Evolutionary conservation across 2,888 invertebrate genomes (phyloP), one percentile per base, ranked within the genome.

Genomic region (Oxyscelio sp.): DNA sequence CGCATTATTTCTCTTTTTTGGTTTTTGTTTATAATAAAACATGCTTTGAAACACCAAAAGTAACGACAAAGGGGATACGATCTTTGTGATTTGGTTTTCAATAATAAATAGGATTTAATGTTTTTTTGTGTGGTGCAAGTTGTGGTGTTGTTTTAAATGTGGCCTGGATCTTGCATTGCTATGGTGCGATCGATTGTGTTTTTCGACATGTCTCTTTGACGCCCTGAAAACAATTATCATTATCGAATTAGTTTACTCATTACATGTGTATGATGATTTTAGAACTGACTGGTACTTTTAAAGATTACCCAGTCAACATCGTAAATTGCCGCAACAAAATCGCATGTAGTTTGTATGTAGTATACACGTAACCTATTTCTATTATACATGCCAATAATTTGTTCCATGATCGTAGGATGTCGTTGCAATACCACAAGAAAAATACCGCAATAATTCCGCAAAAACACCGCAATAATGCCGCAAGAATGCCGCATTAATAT

Each of bases 71-170:
- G 21, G 54, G 45, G 54, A 38, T 65, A 63, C 63, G 38, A 52
- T 19, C 15, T 52, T 74, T 65, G 52, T 77, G 52, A 58, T 54
- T 83, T 66, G 68, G 31, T 50, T 45, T 43, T 61, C 50, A 13
- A 43, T 58, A 70, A 56, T 81, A 74, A 81, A 75, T 81, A 81
- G 11, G 50, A 21, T 79, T 74, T 74, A 84, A 79, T 92, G 91
- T 85, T 91, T 90, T 91, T 91, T 91, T 89, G 91, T 91, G 91
- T 90, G 90, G 91, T 92, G 92, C 91, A 82, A 89, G 87, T 92
- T 91, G 68, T 90, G 87, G 88, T 90, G 90, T 87, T 92, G 87
- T 85, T 87, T 89, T 71, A 48, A 80, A 89, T 90, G 92, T 89
- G 88, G 88, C 89, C 92, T 92, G 87, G 92, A 90, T 89, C 92